Base-by-base conservation (phyloP, 2,888 invertebrate genomes). In the Xestobium rufovillosum region DNA sequence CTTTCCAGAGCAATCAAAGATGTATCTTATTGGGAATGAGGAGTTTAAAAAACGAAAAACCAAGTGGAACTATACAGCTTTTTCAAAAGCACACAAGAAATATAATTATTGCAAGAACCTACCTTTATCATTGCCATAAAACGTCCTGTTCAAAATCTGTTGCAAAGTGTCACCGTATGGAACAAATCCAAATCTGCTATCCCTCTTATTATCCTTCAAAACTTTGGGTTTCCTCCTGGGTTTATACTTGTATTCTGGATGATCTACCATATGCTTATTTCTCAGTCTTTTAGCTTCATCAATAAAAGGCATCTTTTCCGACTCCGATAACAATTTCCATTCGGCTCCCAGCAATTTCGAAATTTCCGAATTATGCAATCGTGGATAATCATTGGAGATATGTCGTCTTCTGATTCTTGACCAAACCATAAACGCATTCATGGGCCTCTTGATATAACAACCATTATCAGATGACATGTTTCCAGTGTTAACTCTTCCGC, bases 391-490 rank as follows among this genome's bases (percentile, higher is more conserved):
- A 60, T 78, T 72, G 0, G 88, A 85, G 63, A 89, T 88, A 57
- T 85, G 84, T 56, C 85, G 78, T 29, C 89, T 65, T 56, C 86
- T 80, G 45, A 83, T 79, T 26, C 82, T 67, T 2, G 81, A 81
- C 83, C 83, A 83, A 26, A 83, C 83, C 90, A 91, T 90, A 65
- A 91, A 90, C 3, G 90, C 90, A 63, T 91, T 91, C 91, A 91
- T 91, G 1, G 91, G 91, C 49, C 91, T 72, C 65, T 95, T 95
- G 52, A 95, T 90, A 63, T 91, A 89, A 61, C 83, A n/a, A 17
- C 16, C 34, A 35, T 39, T 26, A 38, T 31, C 34, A 28, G 14
- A 3, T 4, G 15, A 29, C 13, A 17, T 12, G 16, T 14, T 11
- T 27, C 17, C 16, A 36, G 35, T 15, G 28, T 23, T 31, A 48